These are phyloP conservation scores for Craterocephalus amniculus DNA, from an alignment of 2,797 vertebrate genomes.

Conservation along the genomic window DNA sequence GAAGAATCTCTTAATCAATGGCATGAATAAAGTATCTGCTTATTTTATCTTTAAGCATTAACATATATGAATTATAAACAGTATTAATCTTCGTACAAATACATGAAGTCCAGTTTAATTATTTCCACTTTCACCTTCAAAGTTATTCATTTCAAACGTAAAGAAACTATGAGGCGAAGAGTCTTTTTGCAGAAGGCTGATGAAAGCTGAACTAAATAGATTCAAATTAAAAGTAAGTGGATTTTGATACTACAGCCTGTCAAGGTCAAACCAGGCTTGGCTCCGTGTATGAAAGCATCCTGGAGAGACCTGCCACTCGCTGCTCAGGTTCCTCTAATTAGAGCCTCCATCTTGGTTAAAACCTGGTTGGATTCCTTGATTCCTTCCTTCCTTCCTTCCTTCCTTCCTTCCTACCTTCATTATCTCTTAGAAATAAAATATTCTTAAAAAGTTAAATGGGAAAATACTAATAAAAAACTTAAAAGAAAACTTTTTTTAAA, in stretches of 20 bases:
- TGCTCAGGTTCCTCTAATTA: conserved; percentile 44
- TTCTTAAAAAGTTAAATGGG: not conserved
- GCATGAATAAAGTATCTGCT: not conserved
- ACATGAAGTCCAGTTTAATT: not conserved
- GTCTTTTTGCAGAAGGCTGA: conserved; percentile 45
- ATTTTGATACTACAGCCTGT: conserved; percentile 63
- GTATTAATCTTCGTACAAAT: not conserved
- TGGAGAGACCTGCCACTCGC: conserved; percentile 12
- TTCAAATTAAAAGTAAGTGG: conserved; percentile 69
- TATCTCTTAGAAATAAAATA: not conserved
- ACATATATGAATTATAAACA: not conserved
- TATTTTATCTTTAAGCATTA: not conserved
- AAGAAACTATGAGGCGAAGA: conserved; percentile 60
- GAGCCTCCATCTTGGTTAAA: conserved; percentile 61
- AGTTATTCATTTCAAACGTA: conserved; percentile 28
- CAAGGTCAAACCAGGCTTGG: conserved; percentile 60
- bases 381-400: not conserved
- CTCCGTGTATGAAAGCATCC: conserved; percentile 23
- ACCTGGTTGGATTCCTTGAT: conserved; percentile 60
- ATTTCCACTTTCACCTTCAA: not conserved
- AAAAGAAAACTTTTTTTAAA: no score
- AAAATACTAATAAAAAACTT: not conserved
- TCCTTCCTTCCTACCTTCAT: conserved; percentile 8
- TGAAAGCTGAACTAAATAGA: conserved; percentile 74
- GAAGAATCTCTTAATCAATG: not conserved